phyloP scores from a whole-genome alignment of 2,888 invertebrate species.

The Drosophila austrosaltans region DNA sequence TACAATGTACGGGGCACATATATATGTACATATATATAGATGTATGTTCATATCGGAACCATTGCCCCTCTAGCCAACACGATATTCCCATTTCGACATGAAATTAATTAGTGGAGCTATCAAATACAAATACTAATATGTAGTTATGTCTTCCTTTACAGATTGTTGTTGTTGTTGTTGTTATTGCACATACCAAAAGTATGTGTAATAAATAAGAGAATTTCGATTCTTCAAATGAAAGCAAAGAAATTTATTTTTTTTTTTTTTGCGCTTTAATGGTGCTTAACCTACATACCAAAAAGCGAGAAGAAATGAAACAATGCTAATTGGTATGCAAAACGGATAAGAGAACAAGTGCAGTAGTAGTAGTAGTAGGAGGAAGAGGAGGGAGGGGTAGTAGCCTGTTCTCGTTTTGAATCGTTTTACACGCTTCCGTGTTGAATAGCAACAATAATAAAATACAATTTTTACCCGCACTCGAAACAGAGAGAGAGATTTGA shows the following conservation, averaged over 20 bases:
- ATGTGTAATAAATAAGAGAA: constrained; percentile 42
- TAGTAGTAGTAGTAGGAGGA: not conserved
- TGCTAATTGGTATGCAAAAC: constrained; percentile 64
- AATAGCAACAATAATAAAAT: constrained; percentile 24
- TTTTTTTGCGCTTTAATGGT: constrained; percentile 11
- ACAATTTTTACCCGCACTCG: constrained; percentile 16
- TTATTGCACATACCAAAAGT: constrained; percentile 44
- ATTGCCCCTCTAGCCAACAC: constrained; percentile 14
- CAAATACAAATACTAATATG: constrained; percentile 29
- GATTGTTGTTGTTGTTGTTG: not conserved
- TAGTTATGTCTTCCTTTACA: constrained; percentile 27
- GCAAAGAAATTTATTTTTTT: constrained; percentile 6
- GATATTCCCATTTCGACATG: constrained; percentile 44
- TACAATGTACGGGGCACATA: not conserved
- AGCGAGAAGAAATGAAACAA: constrained; percentile 1
- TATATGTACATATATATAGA: not conserved
- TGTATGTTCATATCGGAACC: not conserved
- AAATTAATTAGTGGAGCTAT: constrained; percentile 64
- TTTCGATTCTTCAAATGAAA: constrained; percentile 32
- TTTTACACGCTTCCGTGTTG: constrained; percentile 59
- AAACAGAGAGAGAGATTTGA: constrained; percentile 40
- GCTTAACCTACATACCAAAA: constrained; percentile 37
- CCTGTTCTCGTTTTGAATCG: constrained; percentile 15
- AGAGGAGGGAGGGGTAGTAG: not conserved
- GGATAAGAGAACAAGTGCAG: constrained; percentile 45